These are phyloP conservation scores for Philonicus albiceps DNA, from an alignment of 2,888 invertebrate species.

Conservation along the genomic window DNA sequence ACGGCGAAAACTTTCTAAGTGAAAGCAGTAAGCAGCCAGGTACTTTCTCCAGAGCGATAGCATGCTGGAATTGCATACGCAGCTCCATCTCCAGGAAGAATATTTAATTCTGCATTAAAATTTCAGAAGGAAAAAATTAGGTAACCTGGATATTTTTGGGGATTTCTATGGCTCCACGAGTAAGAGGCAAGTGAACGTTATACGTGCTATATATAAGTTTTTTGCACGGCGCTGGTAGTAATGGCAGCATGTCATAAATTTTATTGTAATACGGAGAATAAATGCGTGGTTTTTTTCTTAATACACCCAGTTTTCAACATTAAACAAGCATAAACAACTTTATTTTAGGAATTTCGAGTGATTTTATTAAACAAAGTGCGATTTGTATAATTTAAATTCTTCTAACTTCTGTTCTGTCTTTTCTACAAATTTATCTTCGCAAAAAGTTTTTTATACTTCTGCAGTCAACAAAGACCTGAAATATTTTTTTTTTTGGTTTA, in stretches of 20 bases:
- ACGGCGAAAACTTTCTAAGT: slow-evolving; percentile 4
- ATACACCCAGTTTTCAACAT: not conserved
- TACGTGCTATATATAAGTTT: not conserved
- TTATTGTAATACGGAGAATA: not conserved
- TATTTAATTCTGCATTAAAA: slow-evolving; percentile 17
- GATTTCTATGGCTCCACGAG: not conserved
- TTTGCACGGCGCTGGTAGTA: not conserved
- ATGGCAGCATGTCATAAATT: not conserved
- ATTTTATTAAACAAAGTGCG: not conserved
- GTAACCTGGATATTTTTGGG: not conserved
- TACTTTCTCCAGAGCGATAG: not conserved
- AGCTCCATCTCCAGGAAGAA: not conserved
- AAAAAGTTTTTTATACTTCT: no score
- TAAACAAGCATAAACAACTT: not conserved
- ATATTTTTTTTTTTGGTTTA: no score
- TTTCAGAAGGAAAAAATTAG: slow-evolving; percentile 13
- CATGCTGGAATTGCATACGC: slow-evolving; percentile 16
- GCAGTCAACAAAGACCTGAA: no score
- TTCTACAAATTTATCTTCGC: no score
- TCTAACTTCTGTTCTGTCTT: no score
- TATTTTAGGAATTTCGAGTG: not conserved
- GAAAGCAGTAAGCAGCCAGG: slow-evolving; percentile 2
- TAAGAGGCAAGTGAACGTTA: not conserved
- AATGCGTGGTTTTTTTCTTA: not conserved
- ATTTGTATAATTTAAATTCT: no score